Evolutionary conservation across 2,797 vertebrate genomes (phyloP).

Genomic region (Anomalospiza imberbis): DNA sequence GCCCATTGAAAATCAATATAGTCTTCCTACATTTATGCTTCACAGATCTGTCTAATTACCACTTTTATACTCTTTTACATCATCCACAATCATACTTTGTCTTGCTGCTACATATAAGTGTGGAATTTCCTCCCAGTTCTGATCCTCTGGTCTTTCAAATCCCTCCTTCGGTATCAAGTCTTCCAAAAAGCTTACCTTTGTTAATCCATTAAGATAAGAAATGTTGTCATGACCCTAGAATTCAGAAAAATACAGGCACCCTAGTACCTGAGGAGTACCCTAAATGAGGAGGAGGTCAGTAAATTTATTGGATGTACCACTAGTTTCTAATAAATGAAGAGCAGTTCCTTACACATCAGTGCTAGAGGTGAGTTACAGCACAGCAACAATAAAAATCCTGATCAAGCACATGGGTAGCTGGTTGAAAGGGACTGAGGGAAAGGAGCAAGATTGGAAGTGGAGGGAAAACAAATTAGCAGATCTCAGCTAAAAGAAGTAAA

Average conservation of each 20-base stretch:
- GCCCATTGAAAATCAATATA: not conserved
- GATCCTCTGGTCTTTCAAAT: not conserved
- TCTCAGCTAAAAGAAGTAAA: not conserved
- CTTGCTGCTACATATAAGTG: not conserved
- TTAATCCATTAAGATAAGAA: not conserved
- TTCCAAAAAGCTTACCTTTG: not conserved
- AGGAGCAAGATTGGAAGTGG: not conserved
- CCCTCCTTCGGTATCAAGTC: not conserved
- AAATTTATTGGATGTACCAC: not conserved
- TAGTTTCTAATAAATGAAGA: not conserved
- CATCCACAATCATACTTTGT: not conserved
- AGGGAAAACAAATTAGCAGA: not conserved
- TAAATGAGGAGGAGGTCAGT: not conserved
- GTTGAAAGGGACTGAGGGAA: not conserved
- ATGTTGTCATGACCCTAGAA: not conserved
- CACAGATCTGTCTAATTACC: not conserved
- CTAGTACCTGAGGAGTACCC: not conserved
- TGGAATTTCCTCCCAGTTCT: not conserved
- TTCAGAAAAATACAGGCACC: not conserved
- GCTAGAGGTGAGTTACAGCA: not conserved
- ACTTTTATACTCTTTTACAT: not conserved
- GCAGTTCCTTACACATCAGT: not conserved
- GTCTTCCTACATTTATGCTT: not conserved
- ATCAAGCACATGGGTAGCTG: not conserved
- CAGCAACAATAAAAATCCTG: not conserved